Evolutionary conservation across 2,113 vertebrate genomes (phyloP).

Genomic region (Varanus komodoensis): DNA sequence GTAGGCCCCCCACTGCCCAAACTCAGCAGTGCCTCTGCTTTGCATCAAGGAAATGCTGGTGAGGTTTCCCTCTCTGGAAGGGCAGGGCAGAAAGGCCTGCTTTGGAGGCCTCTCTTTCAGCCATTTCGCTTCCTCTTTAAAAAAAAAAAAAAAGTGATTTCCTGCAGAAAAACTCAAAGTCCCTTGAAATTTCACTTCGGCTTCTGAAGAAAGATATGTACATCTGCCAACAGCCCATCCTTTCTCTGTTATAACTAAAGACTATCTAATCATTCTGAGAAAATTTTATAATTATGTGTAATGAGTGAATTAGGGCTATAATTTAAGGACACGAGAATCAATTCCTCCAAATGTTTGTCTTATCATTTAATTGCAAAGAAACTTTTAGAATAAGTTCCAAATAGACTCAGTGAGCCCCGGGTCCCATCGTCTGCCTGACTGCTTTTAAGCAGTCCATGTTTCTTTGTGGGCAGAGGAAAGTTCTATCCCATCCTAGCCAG

Average conservation of each 20-base stretch:
- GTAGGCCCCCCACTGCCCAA: too few relatives aligned
- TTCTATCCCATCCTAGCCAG: not conserved
- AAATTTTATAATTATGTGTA: slow-evolving; percentile 78
- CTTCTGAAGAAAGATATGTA: slow-evolving; percentile 47
- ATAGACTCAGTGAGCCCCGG: slow-evolving; percentile 45
- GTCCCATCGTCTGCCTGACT: slow-evolving; percentile 41
- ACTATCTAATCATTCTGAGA: slow-evolving; percentile 75
- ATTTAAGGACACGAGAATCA: slow-evolving; percentile 67
- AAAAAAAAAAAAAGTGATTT: not conserved
- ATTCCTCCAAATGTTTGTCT: slow-evolving; percentile 73
- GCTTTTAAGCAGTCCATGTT: slow-evolving; percentile 17
- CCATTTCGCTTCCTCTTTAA: not conserved
- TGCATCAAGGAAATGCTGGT: too few relatives aligned
- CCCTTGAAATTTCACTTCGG: slow-evolving; percentile 6
- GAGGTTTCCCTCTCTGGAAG: too few relatives aligned
- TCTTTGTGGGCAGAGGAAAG: not conserved
- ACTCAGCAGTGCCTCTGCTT: too few relatives aligned
- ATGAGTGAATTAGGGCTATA: slow-evolving; percentile 77
- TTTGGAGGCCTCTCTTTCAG: not conserved
- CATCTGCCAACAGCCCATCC: slow-evolving; percentile 55
- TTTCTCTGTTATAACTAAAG: slow-evolving; percentile 71
- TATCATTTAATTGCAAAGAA: slow-evolving; percentile 79
- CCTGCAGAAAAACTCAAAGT: not conserved
- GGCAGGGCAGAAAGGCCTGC: too few relatives aligned
- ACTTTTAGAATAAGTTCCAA: slow-evolving; percentile 48